Evolutionary conservation across 1,140 invertebrate species (phyloP), one percentile per base, ranked within the genome.

Genomic region (Grapholita molesta): DNA sequence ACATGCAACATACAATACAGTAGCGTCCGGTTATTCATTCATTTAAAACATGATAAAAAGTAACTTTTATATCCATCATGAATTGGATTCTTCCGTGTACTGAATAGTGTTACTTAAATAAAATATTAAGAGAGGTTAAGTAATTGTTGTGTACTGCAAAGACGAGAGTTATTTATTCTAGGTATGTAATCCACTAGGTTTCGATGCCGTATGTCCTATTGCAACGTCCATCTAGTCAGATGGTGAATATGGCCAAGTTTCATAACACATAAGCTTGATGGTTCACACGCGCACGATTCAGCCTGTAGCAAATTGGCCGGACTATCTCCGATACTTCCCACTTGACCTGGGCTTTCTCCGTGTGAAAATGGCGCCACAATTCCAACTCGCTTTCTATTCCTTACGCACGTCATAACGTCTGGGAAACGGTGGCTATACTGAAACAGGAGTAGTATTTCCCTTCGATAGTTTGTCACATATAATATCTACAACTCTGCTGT

Each of bases 321-420:
- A 25, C 55, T 28, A 57, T 61, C 55, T 15, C 55, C 5, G 8
- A 28, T 61, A 61, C 55, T 61, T 61, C 55, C 55, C 25, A 61
- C 24, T 61, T 61, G 55, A 61, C 55, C 55, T 15, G n/a, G n/a
- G 55, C 55, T 61, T 61, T 61, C 55, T 28, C 55, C 55, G 55
- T 61, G 55, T 61, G 55, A 30, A 30, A 61, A 61, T 28, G n/a
- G 55, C 55, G 55, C 55, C 15, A 61, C 55, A 18, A 61, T 32
- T 61, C 55, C 42, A 48, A 48, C 42, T 61, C 55, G 55, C 55
- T 61, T 61, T 61, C 55, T 61, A 61, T 61, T 61, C 24, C 24
- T 12, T 28, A 61, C 55, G 55, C 55, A 61, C 55, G n/a, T 61
- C 55, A 61, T 61, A 61, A 61, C 55, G 7, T 21, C 42, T 21